Evolutionary conservation across 1,140 invertebrate genomes (phyloP), one percentile per base, ranked within the genome.

Genomic region (Spodoptera litura): DNA sequence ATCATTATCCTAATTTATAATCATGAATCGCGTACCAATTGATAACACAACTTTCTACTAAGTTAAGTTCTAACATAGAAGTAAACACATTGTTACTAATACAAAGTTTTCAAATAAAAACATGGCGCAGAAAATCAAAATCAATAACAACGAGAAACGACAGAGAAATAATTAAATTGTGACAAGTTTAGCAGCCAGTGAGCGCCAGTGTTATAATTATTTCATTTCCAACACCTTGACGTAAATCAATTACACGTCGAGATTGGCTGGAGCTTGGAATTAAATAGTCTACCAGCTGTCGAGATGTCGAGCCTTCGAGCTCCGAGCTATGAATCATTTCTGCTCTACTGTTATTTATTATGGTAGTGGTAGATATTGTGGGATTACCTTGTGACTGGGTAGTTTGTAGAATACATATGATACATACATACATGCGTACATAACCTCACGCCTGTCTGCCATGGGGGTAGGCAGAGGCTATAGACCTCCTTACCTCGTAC

Each of bases 171-270:
- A 49, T 51, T 25, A 49, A 68, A 68, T 51, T 4, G 15, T 12
- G 10, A n/a, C 8, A 52, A 53, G 15, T 25, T 25, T 66, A 15
- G 13, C 49, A 25, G 61, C 35, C 59, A 15, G 49, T 31, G 11
- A 52, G 8, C 66, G 66, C n/a, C 25, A 52, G 53, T 52, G 51
- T 52, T 53, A 44, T 52, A n/a, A 70, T 53, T 53, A 53, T 52
- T 68, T 20, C 20, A 20, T 20, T 70, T 53, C 49, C 49, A 31
- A 31, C 66, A 70, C 66, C 66, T 53, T 53, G 66, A 12, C 25
- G 27, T 53, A 70, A 70, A 70, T 70, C 66, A 70, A 70, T 70
- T 70, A 31, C 51, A 70, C 25, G 49, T 53, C 27, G 2, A 70
- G 13, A 70, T 70, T 53, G 49, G 49, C 25, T 70, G 15, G 44